Conservation (phyloP, 1,140 invertebrate genomes). For the Aporrectodea caliginosa region DNA sequence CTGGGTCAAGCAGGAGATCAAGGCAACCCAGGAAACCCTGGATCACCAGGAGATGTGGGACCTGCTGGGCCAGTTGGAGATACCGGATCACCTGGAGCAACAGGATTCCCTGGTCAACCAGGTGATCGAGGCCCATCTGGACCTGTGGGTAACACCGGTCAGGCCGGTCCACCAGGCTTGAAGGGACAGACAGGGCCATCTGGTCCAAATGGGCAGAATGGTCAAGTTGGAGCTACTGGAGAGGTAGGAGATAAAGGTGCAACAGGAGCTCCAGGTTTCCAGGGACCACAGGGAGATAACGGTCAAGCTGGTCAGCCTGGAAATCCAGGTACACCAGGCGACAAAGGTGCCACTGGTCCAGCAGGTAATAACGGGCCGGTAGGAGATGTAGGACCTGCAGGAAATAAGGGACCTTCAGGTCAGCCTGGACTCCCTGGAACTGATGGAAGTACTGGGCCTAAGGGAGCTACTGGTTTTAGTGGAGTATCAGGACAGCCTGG, state of each 20-base stretch:
- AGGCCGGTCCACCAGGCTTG: slow-evolving; percentile 12
- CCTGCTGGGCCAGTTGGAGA: slow-evolving; percentile 8
- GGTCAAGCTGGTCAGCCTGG: slow-evolving; percentile 81
- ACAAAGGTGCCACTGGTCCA: slow-evolving; percentile 64
- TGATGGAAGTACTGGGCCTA: slow-evolving; percentile 40
- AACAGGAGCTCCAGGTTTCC: slow-evolving; percentile 20
- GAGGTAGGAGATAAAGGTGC: slow-evolving; percentile 14
- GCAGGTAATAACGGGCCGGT: background rate
- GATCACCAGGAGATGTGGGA: background rate
- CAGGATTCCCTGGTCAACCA: slow-evolving; percentile 9
- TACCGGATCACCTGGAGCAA: slow-evolving; percentile 11
- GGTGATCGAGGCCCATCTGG: background rate
- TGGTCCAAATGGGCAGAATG: slow-evolving; percentile 3
- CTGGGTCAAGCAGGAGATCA: background rate
- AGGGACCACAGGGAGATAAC: slow-evolving; percentile 62
- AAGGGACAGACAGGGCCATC: slow-evolving; percentile 22
- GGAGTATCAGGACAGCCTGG: slow-evolving; percentile 71
- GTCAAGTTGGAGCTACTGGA: slow-evolving; percentile 18
- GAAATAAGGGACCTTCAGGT: background rate
- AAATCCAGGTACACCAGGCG: slow-evolving; percentile 66
- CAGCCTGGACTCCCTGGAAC: background rate
- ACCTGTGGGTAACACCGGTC: background rate
- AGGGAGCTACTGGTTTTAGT: slow-evolving; percentile 46
- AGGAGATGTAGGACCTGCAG: background rate
- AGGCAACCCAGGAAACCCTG: slow-evolving; percentile 4